Evolutionary conservation across 2,797 vertebrate genomes (phyloP).

Genomic region (Triplophysa yarkandensis): DNA sequence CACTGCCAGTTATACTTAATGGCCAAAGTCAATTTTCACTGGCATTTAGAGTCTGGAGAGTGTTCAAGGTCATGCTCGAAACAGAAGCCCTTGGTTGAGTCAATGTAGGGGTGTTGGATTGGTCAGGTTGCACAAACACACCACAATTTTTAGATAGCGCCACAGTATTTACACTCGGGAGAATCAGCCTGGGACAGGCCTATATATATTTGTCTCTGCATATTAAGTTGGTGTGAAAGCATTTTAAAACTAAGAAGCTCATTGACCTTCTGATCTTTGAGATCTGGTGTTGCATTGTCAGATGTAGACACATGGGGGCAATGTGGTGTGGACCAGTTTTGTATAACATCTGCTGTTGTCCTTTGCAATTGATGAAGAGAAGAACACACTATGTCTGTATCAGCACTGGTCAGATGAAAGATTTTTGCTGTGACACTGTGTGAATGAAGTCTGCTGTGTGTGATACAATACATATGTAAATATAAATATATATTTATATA

Average conservation of each 20-base stretch:
- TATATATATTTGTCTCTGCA: background rate
- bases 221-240: background rate
- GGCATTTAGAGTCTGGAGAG: background rate
- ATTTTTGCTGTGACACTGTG: background rate
- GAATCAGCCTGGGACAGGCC: background rate
- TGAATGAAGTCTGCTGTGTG: background rate
- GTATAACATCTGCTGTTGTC: background rate
- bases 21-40: background rate
- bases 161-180: background rate
- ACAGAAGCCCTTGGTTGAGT: background rate
- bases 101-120: background rate
- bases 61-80: background rate
- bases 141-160: background rate
- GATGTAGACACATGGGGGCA: slow-evolving; percentile 49
- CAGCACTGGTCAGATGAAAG: background rate
- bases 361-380: background rate
- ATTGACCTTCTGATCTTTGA: no score
- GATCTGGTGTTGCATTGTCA: slow-evolving; percentile 5
- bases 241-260: background rate
- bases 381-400: background rate
- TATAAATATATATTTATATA: no score
- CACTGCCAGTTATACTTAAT: background rate
- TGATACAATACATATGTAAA: no score
- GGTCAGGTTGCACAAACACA: background rate
- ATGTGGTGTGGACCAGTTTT: slow-evolving; percentile 32